Percentiles rank a stretch among this genome's conserved stretches.
These are phyloP conservation scores for Carapus acus DNA, from an alignment of 2,797 vertebrate genomes.

Conservation along the genomic window DNA sequence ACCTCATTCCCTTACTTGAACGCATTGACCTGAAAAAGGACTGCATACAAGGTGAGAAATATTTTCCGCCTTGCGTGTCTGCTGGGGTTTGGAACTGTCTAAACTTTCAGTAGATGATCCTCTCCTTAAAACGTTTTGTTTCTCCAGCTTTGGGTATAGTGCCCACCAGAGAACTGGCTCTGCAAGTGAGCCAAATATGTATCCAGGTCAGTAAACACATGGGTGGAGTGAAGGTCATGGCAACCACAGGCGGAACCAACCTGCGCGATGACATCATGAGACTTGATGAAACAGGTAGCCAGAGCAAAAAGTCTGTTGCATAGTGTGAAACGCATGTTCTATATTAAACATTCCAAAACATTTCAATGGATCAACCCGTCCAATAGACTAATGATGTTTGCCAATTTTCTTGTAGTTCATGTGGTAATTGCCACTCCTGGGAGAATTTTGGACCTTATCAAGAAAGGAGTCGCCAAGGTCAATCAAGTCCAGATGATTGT, in stretches of 20 bases:
- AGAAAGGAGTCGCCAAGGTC: constrained; percentile 99
- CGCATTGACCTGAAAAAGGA: constrained; percentile 99
- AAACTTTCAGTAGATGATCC: no score
- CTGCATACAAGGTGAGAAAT: constrained; percentile 86
- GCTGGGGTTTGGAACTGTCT: no score
- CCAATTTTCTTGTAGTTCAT: constrained; percentile 76
- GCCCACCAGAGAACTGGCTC: constrained; percentile 97
- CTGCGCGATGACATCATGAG: constrained; percentile 98
- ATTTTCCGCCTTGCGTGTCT: no score
- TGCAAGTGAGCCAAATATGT: constrained; percentile 99
- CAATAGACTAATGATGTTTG: no score
- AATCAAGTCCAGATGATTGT: constrained; percentile 98
- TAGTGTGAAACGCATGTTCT: no score
- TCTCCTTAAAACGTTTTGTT: background rate
- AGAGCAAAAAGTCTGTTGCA: no score
- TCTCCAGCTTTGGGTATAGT: constrained; percentile 92
- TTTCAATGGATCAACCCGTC: no score
- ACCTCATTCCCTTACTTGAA: constrained; percentile 99
- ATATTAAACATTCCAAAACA: no score
- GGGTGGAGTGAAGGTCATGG: constrained; percentile 99
- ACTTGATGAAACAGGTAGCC: constrained; percentile 93
- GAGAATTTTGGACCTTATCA: constrained; percentile 98
- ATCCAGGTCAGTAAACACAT: constrained; percentile 99
- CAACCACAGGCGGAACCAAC: constrained; percentile 98
- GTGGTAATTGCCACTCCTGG: constrained; percentile 97